Conservation (phyloP, 2,888 invertebrate species). For the Brenthis hecate region DNA sequence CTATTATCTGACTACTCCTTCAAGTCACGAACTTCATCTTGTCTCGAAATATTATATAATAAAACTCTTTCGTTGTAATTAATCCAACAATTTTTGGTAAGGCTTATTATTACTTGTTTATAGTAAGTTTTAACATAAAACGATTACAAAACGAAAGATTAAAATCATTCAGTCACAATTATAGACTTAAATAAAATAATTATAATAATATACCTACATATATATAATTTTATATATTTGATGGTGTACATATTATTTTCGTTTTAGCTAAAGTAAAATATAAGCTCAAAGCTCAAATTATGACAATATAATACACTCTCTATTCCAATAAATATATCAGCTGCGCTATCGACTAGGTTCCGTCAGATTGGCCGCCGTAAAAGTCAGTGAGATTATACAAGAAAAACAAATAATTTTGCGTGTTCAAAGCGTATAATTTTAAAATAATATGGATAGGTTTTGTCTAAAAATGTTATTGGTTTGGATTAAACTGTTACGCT, state of each 20-base stretch:
- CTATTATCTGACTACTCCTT: constrained; percentile 68
- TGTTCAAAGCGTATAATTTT: constrained; percentile 54
- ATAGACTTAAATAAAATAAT: not conserved
- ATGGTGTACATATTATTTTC: no score
- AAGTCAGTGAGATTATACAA: no score
- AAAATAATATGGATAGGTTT: constrained; percentile 41
- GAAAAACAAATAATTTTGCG: constrained; percentile 4
- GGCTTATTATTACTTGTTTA: not conserved
- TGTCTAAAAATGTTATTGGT: no score
- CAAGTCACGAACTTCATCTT: constrained; percentile 64
- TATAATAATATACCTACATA: not conserved
- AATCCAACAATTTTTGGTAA: constrained; percentile 52
- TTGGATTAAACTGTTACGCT: no score
- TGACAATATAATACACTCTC: no score
- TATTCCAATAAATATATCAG: no score
- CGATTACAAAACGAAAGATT: no score
- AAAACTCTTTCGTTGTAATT: constrained; percentile 56
- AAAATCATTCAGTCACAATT: not conserved
- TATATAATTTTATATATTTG: no score
- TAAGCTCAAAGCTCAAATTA: no score
- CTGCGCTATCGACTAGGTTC: no score
- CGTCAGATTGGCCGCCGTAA: no score
- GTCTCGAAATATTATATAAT: constrained; percentile 56
- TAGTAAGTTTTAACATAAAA: constrained; percentile 1
- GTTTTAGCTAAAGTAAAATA: no score